phyloP scores from a whole-genome alignment of 2,888 invertebrate species.

The Eumerus sabulonum region DNA sequence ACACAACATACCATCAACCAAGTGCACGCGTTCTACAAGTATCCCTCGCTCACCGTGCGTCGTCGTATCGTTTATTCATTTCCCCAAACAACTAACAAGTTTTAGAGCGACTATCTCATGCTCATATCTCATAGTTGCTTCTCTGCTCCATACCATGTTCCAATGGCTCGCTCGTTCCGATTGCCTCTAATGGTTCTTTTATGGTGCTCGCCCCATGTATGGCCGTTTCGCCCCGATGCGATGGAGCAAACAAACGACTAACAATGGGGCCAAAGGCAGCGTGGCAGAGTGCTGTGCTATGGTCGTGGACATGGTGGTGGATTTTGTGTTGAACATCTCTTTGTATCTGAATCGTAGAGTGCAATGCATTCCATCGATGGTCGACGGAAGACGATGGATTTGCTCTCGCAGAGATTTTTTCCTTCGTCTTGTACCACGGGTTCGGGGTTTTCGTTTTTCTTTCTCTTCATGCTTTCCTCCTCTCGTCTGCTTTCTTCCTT shows the following conservation, averaged over 20 bases:
- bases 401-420: constrained; percentile 64
- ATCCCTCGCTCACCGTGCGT: constrained; percentile 8
- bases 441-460: background rate
- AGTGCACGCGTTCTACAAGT: constrained; percentile 48
- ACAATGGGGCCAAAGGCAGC: no score
- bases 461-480: no score
- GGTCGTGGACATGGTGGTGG: constrained; percentile 34
- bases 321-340: constrained; percentile 33
- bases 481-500: no score
- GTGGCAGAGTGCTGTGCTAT: constrained; percentile 5
- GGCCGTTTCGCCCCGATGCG: constrained; percentile 4
- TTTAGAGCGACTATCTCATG: no score
- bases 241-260: no score
- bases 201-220: constrained; percentile 40
- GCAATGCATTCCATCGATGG: constrained; percentile 63
- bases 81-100: no score
- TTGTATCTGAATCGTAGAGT: constrained; percentile 38
- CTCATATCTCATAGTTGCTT: background rate
- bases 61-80: background rate
- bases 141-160: constrained; percentile 42
- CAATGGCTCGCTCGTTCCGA: constrained; percentile 52
- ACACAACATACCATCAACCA: background rate
- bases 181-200: constrained; percentile 48
- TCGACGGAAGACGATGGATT: constrained; percentile 52
- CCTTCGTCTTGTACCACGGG: constrained; percentile 9